These are phyloP conservation scores for Pogonocichla stellata DNA, from an alignment of 2,113 vertebrate species.

Conservation along the genomic window DNA sequence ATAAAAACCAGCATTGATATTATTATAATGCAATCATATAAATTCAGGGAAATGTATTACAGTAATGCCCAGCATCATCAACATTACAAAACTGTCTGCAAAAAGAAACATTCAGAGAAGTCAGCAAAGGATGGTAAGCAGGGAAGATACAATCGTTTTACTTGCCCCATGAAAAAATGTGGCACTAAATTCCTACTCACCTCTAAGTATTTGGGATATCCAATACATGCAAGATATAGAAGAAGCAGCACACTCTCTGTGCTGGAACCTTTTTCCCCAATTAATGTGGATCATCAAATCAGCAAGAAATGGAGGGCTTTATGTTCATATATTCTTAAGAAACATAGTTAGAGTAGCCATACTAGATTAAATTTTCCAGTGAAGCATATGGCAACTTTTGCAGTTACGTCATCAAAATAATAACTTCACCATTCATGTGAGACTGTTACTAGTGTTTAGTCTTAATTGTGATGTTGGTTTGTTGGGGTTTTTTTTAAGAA, in stretches of 20 bases:
- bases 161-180: neutral
- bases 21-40: constrained; percentile 25
- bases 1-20: neutral
- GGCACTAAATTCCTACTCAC: neutral
- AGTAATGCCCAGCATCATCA: neutral
- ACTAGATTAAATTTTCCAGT: neutral
- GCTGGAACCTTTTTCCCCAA: neutral
- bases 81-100: neutral
- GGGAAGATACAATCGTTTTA: neutral
- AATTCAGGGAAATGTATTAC: neutral
- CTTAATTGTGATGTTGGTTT: neutral
- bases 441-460: neutral
- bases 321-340: neutral
- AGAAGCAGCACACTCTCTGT: neutral
- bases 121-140: neutral
- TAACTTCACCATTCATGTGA: neutral
- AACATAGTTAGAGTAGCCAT: neutral
- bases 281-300: neutral
- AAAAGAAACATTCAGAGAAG: neutral
- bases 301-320: neutral
- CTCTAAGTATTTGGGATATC: neutral
- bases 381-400: neutral
- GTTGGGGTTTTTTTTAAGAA: rapidly evolving
- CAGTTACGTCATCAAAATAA: neutral
- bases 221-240: neutral